Base-by-base conservation (phyloP, 2,888 invertebrate species). In the Cataglyphis livida region DNA sequence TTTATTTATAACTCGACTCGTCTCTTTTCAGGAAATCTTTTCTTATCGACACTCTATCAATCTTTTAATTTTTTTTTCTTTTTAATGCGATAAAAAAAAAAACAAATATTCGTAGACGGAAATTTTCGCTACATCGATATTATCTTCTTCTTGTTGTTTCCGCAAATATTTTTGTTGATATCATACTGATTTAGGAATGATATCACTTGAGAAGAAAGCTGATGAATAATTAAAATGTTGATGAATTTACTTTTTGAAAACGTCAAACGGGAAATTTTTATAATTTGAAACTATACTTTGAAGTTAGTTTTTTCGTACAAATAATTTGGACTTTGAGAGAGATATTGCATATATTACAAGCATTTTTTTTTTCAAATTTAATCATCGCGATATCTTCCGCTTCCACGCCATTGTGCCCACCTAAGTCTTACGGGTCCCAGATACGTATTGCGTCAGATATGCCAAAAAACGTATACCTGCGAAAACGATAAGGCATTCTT, bases 371-470 rank as follows among this genome's bases (percentile, higher is more conserved):
- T 32, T 9, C 32, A 10, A 15, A 51, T 66, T 78, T 59, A 15
- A 12, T 54, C 41, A 57, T 5, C n/a, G 0, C n/a, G 6, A 21
- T 21, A 12, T 7, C n/a, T 25, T 12, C 32, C n/a, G 32, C 35
- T 48, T 9, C 48, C 12, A 59, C 59, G 32, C 44, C 78, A 61
- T 9, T 79, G 78, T 3, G 5, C 9, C 6, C 32, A 79, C 78
- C 59, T 78, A 35, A 0, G 44, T 44, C 59, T 79, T 79, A 79
- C 71, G 48, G 44, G 3, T 48, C 15, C 7, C 12, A 35, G n/a
- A 35, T 21, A 9, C 0, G 12, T 61, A 12, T 79, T 79, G 78
- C 78, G 35, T 79, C 78, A 79, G 41, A 57, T 2, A 10, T 18
- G 4, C 4, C 25, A 25, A 78, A 78, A 76, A 57, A 38, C 1